These are phyloP conservation scores for Pachyramphus minor DNA, from an alignment of 2,113 vertebrate genomes.

Conservation along the genomic window DNA sequence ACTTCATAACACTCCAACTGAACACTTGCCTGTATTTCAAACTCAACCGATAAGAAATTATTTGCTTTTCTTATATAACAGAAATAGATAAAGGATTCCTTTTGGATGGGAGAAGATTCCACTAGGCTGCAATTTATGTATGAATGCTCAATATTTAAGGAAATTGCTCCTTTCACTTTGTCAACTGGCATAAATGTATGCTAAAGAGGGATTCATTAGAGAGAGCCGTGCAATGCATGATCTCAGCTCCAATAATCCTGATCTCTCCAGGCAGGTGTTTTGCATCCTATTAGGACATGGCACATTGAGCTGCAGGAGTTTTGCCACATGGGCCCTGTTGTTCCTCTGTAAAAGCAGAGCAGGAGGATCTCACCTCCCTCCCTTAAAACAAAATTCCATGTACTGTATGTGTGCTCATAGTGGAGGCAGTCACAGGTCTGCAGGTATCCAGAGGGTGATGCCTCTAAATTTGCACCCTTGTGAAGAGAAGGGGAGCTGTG, in stretches of 20 bases:
- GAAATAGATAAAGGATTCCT: constrained; percentile 62
- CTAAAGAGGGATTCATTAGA: constrained; percentile 63
- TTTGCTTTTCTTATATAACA: constrained; percentile 65
- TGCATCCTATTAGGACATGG: background rate
- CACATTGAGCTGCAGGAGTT: background rate
- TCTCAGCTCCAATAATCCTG: constrained; percentile 47
- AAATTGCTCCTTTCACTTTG: constrained; percentile 64
- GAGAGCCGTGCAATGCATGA: constrained; percentile 20
- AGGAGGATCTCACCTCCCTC: background rate
- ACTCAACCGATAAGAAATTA: constrained; percentile 59
- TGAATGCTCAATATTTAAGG: constrained; percentile 61
- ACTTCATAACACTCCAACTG: constrained; percentile 47
- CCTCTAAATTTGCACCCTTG: background rate
- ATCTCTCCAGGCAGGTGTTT: constrained; percentile 53
- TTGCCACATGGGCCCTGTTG: background rate
- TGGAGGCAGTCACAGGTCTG: background rate
- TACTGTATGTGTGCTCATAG: fast-evolving
- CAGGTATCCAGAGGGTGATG: background rate
- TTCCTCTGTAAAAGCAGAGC: background rate
- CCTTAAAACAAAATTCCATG: background rate
- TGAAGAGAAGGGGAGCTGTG: background rate
- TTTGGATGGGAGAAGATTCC: constrained; percentile 50
- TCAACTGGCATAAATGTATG: constrained; percentile 59
- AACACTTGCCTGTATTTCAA: constrained; percentile 57
- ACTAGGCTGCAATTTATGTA: constrained; percentile 58